A percentile compares a stretch with the other conserved stretches of the same genome.
Conservation (phyloP, 2,888 invertebrate species). For the Drosophila neoperkinsi region DNA sequence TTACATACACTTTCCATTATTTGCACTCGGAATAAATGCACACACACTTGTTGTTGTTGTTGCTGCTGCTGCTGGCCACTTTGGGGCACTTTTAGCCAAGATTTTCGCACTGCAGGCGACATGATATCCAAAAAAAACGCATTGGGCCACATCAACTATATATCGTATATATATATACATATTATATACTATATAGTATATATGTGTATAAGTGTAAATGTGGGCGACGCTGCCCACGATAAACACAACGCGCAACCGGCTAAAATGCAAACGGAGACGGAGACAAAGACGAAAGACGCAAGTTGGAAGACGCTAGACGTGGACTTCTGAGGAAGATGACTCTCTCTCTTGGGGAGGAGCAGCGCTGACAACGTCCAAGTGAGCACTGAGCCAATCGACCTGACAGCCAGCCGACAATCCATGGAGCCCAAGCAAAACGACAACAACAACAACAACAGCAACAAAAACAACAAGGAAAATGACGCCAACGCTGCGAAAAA, state of each 20-base stretch:
- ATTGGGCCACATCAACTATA: slow-evolving; percentile 59
- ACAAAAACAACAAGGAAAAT: not conserved
- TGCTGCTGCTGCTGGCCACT: slow-evolving; percentile 40
- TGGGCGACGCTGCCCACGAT: slow-evolving; percentile 49
- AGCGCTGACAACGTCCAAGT: slow-evolving; percentile 69
- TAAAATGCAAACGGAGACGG: slow-evolving; percentile 38
- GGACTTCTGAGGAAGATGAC: not conserved
- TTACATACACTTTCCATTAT: slow-evolving; percentile 52
- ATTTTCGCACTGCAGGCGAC: slow-evolving; percentile 72
- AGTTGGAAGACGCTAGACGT: slow-evolving; percentile 3
- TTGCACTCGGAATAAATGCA: slow-evolving; percentile 27
- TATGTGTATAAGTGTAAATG: slow-evolving; percentile 25
- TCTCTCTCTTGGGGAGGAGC: slow-evolving; percentile 49
- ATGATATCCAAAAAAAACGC: slow-evolving; percentile 78
- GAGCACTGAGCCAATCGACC: slow-evolving; percentile 71
- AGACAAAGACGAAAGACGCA: slow-evolving; percentile 11
- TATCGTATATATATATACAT: slow-evolving; percentile 17
- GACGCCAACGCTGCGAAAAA: slow-evolving; percentile 55
- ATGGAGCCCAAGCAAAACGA: slow-evolving; percentile 66
- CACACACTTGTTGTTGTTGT: slow-evolving; percentile 28
- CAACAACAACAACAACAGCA: slow-evolving; percentile 6
- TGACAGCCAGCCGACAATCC: slow-evolving; percentile 67
- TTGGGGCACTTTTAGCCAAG: slow-evolving; percentile 50
- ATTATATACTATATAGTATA: slow-evolving; percentile 17
- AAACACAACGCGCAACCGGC: slow-evolving; percentile 58